Base-by-base conservation (phyloP, 2,888 invertebrate species). In the Papilio demoleus region DNA sequence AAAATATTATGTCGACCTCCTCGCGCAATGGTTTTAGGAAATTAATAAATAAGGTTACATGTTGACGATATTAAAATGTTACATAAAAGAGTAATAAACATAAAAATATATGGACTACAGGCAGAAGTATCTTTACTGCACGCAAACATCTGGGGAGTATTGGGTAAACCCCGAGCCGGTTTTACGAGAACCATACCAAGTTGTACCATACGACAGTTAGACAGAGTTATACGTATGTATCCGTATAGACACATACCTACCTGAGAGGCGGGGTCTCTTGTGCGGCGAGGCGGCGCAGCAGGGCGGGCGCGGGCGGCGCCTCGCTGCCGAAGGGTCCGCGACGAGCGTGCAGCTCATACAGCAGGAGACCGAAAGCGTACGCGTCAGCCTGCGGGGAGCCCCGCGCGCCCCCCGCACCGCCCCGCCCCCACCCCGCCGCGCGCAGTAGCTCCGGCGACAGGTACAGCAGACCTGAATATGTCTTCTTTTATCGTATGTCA, bases 261-360 rank as follows among this genome's bases (percentile, higher is more conserved):
- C 95, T 95, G 83, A 93, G 94, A 58, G 86, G 84, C 73, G 86
- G 87, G 24, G 91, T 88, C 47, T 89, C 87, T 0, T 93, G 90
- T 38, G 90, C 84, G 59, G 95, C 94, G 58, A 96, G 84, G 71
- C 93, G 93, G 64, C 94, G 93, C 59, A 96, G 83, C 70, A 96
- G 93, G 73, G 84, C 72, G 77, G 96, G 96, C 73, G 95, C 93
- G 0, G 95, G 93, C 0, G 95, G 94, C 1, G 96, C 93, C 74
- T 94, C 95, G 14, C 93, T 93, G 0, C 97, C 97, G 81, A 96
- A 98, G 0, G 98, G 98, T 0, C 98, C 98, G 70, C 95, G 94
- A 0, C 98, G 92, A 14, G 96, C 95, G 81, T 98, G 96, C 74
- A 98, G 93, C 88, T 98, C 98, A 83, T 97, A 98, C 58, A 99